phyloP scores from a whole-genome alignment of 2,888 invertebrate genomes.

The Tortrix viridana region DNA sequence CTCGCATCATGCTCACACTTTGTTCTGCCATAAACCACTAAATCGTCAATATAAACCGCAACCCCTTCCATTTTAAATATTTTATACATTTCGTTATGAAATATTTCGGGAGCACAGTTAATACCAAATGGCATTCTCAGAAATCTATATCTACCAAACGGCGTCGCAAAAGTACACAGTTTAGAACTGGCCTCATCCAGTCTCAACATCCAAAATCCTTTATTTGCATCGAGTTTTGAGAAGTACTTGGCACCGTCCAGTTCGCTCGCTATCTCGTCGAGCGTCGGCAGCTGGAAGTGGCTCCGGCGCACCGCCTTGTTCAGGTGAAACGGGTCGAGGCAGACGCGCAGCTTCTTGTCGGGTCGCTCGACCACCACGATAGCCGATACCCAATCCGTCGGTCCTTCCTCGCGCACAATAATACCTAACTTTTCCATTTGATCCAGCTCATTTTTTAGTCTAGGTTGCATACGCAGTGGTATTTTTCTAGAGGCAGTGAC shows the following conservation, averaged over 20 bases:
- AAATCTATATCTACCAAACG: constrained; percentile 33
- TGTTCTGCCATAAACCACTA: constrained; percentile 6
- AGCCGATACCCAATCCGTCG: constrained; percentile 35
- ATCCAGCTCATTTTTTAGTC: neutral
- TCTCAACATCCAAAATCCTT: constrained; percentile 36
- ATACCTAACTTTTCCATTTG: constrained; percentile 6
- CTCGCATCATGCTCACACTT: constrained; percentile 33
- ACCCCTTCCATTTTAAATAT: constrained; percentile 35
- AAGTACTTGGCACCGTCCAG: constrained; percentile 33
- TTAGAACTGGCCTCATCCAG: constrained; percentile 32
- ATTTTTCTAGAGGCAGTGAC: constrained; percentile 14
- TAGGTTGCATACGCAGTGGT: neutral
- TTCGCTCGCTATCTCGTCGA: constrained; percentile 30
- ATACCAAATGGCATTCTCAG: constrained; percentile 37
- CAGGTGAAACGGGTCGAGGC: constrained; percentile 34
- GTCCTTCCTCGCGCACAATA: constrained; percentile 15
- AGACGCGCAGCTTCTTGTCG: constrained; percentile 30
- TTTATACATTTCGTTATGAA: constrained; percentile 39
- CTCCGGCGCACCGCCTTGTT: constrained; percentile 34
- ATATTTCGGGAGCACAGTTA: constrained; percentile 31
- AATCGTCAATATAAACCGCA: constrained; percentile 29
- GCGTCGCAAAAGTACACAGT: constrained; percentile 34
- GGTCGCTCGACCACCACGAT: constrained; percentile 32
- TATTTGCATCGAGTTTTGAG: constrained; percentile 35
- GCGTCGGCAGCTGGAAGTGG: constrained; percentile 37